A percentile compares a stretch with the other conserved stretches of the same genome.
Conservation (phyloP, 2,797 vertebrate species). For the Ctenopoma multispine region DNA sequence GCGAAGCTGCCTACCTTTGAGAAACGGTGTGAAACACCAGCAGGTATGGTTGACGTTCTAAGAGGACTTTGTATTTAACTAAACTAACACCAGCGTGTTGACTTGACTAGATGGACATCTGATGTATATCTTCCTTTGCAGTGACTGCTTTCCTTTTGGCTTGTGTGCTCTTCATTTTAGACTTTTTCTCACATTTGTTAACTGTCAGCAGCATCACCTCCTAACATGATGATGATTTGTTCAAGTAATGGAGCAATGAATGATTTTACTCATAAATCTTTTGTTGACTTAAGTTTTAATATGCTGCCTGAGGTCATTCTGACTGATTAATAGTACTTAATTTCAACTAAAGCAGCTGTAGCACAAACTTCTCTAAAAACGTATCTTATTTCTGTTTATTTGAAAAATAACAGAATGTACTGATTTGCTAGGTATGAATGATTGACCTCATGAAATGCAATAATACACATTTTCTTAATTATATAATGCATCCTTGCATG, state of each 20-base stretch:
- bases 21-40: constrained; percentile 89
- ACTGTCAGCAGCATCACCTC: constrained; percentile 13
- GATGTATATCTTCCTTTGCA: constrained; percentile 39
- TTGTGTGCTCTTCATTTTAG: constrained; percentile 15
- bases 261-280: constrained; percentile 13
- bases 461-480: constrained; percentile 24
- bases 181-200: constrained; percentile 17
- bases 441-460: constrained; percentile 42
- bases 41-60: constrained; percentile 86
- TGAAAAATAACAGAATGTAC: constrained; percentile 49
- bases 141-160: constrained; percentile 31
- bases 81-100: constrained; percentile 55
- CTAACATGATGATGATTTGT: constrained; percentile 44
- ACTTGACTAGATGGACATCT: constrained; percentile 23
- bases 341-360: constrained; percentile 37
- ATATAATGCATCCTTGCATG: constrained; percentile 42
- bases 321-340: constrained; percentile 17
- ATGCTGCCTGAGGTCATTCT: constrained; percentile 23
- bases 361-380: constrained; percentile 21
- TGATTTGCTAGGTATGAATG: constrained; percentile 44
- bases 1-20: constrained; percentile 91
- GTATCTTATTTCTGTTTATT: constrained; percentile 22
- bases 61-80: constrained; percentile 37
- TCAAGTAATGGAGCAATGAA: constrained; percentile 18
- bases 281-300: constrained; percentile 14